Evolutionary conservation across 30 jellyfish, hydroid and myxozoan species (phyloP), one percentile per base, ranked within the genome.

Genomic region (Cassiopea andromeda): DNA sequence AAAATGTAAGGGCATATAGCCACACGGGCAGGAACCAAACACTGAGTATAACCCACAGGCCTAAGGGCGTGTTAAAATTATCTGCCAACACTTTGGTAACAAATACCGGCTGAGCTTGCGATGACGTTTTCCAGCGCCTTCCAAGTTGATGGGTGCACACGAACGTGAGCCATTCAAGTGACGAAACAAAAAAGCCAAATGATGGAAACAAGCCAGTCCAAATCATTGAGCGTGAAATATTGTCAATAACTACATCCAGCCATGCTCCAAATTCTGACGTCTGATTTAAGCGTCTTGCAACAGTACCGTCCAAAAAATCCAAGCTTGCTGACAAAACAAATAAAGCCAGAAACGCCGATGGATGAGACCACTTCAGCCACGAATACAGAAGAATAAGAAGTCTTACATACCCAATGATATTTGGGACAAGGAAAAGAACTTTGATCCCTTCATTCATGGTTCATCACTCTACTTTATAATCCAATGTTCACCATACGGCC

Each of bases 251-350:
- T 1, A 94, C 94, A 71, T 94, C 98, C 10, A 94, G 91, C 97
- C 95, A 94, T 54, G 94, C 97, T 59, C 98, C 98, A 85, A 94
- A 94, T 38, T 81, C 93, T 18, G 94, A 70, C 17, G 87, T 90
- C 75, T 94, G 98, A 1, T 82, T 48, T 60, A 84, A 69, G n/a
- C 67, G 46, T 46, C 98, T 81, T 48, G 98, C 98, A 3, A 82
- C 85, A 12, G 73, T 68, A 5, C 98, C 98, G 80, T 94, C 98
- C 46, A 89, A n/a, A 77, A 61, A 70, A 72, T 90, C 97, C 44
- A 90, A 60, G 58, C 83, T 75, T 19, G 90, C 77, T 50, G 93
- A 82, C 80, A 60, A 4, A 44, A 82, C 58, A 50, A 69, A 90
- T 0, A 82, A 69, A 14, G 90, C 50, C n/a, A 90, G 46, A 49